Percentiles rank a stretch among this genome's conserved stretches.
Conservation (phyloP, 1,140 invertebrate species). For the Paraescarpia echinospica region DNA sequence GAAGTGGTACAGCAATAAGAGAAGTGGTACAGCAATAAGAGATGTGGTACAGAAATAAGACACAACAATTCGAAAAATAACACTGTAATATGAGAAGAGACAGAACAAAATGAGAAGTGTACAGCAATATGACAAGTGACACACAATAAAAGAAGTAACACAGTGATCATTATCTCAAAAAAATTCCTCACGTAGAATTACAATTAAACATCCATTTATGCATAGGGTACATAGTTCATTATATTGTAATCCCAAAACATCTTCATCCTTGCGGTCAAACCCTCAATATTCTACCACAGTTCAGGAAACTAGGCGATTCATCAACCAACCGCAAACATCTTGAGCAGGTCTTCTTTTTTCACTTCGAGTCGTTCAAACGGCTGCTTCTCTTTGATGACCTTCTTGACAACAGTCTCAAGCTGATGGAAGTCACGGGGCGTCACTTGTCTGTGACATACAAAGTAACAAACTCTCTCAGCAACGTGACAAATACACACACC, state of each 20-base stretch:
- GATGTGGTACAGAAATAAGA: no score
- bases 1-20: no score
- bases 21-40: no score
- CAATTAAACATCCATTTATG: no score
- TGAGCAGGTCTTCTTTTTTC: constrained; percentile 89
- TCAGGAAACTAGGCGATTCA: neutral
- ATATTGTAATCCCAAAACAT: neutral
- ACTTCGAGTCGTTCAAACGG: constrained; percentile 95
- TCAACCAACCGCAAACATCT: constrained; percentile 86
- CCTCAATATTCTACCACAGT: neutral
- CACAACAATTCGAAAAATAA: no score
- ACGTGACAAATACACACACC: neutral
- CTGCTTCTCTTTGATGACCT: constrained; percentile 68
- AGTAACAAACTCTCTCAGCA: constrained; percentile 26
- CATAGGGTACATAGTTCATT: no score
- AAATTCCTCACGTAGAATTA: neutral
- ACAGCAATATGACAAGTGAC: constrained; percentile 7
- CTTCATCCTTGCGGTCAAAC: neutral
- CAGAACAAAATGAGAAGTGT: no score
- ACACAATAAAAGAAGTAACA: no score
- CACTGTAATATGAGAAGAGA: no score
- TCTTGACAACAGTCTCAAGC: constrained; percentile 82
- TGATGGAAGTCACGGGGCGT: constrained; percentile 83
- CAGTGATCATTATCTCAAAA: neutral
- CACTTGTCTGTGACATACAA: constrained; percentile 63